Evolutionary conservation across 2,113 vertebrate species (phyloP).

Genomic region (Myiopsitta monachus): DNA sequence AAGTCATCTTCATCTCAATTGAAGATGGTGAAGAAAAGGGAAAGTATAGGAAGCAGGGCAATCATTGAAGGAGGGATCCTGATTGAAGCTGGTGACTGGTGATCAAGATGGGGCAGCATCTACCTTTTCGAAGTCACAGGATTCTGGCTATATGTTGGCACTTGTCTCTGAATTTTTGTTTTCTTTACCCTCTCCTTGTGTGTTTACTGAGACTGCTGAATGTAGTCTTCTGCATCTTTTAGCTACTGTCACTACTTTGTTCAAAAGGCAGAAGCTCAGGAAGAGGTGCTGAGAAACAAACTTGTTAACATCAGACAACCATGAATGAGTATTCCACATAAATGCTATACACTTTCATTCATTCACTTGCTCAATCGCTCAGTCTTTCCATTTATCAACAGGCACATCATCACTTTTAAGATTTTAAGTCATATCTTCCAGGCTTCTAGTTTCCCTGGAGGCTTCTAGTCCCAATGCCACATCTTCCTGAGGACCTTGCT

Average conservation of each 20-base stretch:
- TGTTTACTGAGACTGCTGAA: not conserved
- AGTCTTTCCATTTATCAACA: not conserved
- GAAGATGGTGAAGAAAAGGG: not conserved
- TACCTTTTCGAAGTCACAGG: not conserved
- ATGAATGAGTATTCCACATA: not conserved
- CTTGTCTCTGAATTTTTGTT: not conserved
- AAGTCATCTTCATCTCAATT: not conserved
- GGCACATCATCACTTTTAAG: not conserved
- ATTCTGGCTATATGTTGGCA: not conserved
- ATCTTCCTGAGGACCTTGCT: not conserved
- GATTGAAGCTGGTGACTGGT: not conserved
- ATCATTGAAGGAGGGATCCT: not conserved
- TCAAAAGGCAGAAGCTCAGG: not conserved
- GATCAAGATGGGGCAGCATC: not conserved
- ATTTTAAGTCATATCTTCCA: not conserved
- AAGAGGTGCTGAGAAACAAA: not conserved
- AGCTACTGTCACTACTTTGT: not conserved
- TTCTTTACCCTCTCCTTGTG: not conserved
- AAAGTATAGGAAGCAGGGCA: not conserved
- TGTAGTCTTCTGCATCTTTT: not conserved
- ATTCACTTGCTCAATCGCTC: not conserved
- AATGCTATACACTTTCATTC: not conserved
- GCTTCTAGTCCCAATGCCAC: not conserved
- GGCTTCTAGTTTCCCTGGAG: not conserved
- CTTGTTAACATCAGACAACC: not conserved